Evolutionary conservation across 2,113 vertebrate species (phyloP), one percentile per base, ranked within the genome.

Genomic region (Platichthys flesus): DNA sequence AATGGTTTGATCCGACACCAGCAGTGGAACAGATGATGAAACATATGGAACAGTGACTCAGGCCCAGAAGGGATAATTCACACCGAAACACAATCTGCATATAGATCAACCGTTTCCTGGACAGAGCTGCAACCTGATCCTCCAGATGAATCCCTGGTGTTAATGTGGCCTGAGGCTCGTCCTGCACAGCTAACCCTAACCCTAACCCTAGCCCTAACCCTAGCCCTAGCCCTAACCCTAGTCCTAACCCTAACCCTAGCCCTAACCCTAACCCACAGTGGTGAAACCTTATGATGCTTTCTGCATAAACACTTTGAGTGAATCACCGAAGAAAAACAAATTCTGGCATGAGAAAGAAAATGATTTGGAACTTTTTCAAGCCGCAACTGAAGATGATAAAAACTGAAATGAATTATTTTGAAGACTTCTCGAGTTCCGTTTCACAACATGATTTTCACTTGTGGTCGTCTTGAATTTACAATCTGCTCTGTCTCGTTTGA

Each of bases 41-140:
- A 77, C 85, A 89, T 82, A 83, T 85, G 82, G 74, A 57, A 23
- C 65, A 10, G 47, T 66, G 68, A 82, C 67, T 47, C 67, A 69
- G 21, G 67, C 87, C 74, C 79, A 37, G 61, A 63, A 76, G 88
- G 80, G 51, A 78, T 80, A 82, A 85, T 83, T 69, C 35, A 67
- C 63, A 64, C 56, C 61, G 58, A 74, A 71, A 80, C 68, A 76
- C 74, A 83, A 79, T 69, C 79, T 87, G 83, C 59, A 75, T 76
- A 28, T 23, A 24, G 24, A 74, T 72, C 74, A 83, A 81, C 16
- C 21, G 58, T 52, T 83, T 69, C 64, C 69, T 59, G 58, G 64
- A 47, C 63, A 23, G 20, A 16, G 6, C 21, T 52, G 59, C 20
- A 67, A 68, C 67, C 52, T 60, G 52, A 85, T 76, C 58, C 54